Evolutionary conservation across 1,140 invertebrate genomes (phyloP).

Genomic region (Trichomalopsis sarcophagae): DNA sequence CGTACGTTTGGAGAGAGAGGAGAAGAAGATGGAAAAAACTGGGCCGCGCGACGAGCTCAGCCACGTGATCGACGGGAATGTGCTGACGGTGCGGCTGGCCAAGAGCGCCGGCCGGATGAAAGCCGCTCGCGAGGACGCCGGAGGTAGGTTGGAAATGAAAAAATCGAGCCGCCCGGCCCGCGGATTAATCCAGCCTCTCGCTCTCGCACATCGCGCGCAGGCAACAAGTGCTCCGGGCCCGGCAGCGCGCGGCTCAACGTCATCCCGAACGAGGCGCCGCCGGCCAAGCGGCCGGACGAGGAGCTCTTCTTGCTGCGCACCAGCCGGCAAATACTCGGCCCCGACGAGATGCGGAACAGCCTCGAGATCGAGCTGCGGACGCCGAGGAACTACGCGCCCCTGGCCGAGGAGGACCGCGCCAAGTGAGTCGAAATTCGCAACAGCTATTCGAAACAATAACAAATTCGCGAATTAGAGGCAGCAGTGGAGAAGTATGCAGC

Average conservation of each 20-base stretch:
- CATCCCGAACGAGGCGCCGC: slow-evolving; percentile 52
- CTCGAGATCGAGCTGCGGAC: slow-evolving; percentile 65
- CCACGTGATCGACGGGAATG: slow-evolving; percentile 57
- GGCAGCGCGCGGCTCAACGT: slow-evolving; percentile 61
- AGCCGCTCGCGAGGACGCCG: neutral
- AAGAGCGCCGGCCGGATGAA: slow-evolving; percentile 53
- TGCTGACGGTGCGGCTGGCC: slow-evolving; percentile 61
- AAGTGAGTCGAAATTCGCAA: too few species aligned
- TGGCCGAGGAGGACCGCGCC: slow-evolving; percentile 37
- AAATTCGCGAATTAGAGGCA: too few species aligned
- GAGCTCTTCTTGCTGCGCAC: slow-evolving; percentile 61
- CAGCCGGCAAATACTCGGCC: slow-evolving; percentile 54
- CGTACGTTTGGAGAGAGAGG: too few species aligned
- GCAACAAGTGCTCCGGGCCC: slow-evolving; percentile 53
- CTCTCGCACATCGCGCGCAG: too few species aligned
- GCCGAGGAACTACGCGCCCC: slow-evolving; percentile 66
- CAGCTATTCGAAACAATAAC: too few species aligned
- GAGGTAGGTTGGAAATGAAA: neutral
- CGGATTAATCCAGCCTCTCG: too few species aligned
- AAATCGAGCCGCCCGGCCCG: too few species aligned
- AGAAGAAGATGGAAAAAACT: neutral
- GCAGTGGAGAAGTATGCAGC: too few species aligned
- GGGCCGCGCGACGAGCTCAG: slow-evolving; percentile 58
- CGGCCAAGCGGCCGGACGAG: slow-evolving; percentile 59
- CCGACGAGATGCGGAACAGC: slow-evolving; percentile 56